Evolutionary conservation across 2,888 invertebrate genomes (phyloP).

Genomic region (Spicauda simplicius): DNA sequence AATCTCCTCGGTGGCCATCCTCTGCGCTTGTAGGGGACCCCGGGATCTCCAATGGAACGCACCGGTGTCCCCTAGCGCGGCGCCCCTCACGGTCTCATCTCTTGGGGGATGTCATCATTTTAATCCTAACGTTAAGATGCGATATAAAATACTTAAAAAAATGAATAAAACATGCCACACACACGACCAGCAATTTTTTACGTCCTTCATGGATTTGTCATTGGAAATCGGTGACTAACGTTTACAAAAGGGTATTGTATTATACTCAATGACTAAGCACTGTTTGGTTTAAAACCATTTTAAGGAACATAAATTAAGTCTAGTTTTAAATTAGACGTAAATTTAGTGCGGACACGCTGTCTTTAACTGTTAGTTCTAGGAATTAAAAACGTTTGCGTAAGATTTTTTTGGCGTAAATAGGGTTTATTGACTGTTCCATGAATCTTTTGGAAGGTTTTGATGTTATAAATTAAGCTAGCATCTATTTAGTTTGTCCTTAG

Average conservation of each 20-base stretch:
- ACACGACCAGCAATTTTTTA: conserved; percentile 52
- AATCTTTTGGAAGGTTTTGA: too few species aligned
- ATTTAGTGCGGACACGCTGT: neutral
- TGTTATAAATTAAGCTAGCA: too few species aligned
- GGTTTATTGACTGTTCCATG: too few species aligned
- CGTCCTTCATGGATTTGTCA: conserved; percentile 35
- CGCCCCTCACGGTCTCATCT: too few species aligned
- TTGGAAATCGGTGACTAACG: conserved; percentile 32
- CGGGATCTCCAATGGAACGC: too few species aligned
- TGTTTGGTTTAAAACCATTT: neutral
- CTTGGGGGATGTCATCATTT: too few species aligned
- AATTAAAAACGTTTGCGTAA: neutral
- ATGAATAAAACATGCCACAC: conserved; percentile 37
- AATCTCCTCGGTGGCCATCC: too few species aligned
- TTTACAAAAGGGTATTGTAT: conserved; percentile 21
- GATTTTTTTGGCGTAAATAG: too few species aligned
- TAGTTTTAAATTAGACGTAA: neutral
- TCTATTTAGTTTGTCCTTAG: too few species aligned
- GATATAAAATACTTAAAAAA: neutral
- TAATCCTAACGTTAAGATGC: too few species aligned
- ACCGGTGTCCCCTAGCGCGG: too few species aligned
- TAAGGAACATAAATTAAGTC: neutral
- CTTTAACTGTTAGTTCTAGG: neutral
- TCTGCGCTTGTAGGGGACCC: too few species aligned
- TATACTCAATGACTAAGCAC: conserved; percentile 19